phyloP scores from a whole-genome alignment of 2,888 invertebrate genomes.

The Nesidiocoris tenuis region DNA sequence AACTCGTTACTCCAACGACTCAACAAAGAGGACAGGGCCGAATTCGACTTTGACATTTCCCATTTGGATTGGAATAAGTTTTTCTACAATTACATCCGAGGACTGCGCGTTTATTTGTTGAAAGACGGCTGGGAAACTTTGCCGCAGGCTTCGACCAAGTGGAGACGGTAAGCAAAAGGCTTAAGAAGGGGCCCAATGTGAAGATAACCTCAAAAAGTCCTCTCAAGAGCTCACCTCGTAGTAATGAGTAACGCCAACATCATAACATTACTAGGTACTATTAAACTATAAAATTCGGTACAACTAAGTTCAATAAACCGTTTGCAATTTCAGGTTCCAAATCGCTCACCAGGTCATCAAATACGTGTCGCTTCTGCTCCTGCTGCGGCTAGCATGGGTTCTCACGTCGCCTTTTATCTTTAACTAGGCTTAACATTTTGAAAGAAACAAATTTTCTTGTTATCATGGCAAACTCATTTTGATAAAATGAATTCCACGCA shows the following conservation, averaged over 20 bases:
- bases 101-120: slow-evolving; percentile 73
- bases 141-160: slow-evolving; percentile 64
- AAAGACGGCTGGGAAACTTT: slow-evolving; percentile 77
- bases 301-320: not conserved
- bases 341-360: slow-evolving; percentile 48
- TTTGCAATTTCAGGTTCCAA: slow-evolving; percentile 47
- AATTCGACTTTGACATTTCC: slow-evolving; percentile 71
- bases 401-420: not conserved
- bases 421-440: too few species aligned
- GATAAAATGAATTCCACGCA: too few species aligned
- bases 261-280: too few species aligned
- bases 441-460: too few species aligned
- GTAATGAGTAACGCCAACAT: too few species aligned
- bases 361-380: slow-evolving; percentile 41
- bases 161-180: slow-evolving; percentile 61
- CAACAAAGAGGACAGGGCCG: slow-evolving; percentile 60
- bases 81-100: slow-evolving; percentile 68
- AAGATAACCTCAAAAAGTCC: not conserved
- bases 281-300: too few species aligned
- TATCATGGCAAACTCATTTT: too few species aligned
- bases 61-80: slow-evolving; percentile 76
- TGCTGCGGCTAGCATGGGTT: slow-evolving; percentile 42
- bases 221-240: too few species aligned
- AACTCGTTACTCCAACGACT: slow-evolving; percentile 62
- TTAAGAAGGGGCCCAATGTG: too few species aligned